Conservation (phyloP, 2,113 vertebrate species). For the Hucho hucho region DNA sequence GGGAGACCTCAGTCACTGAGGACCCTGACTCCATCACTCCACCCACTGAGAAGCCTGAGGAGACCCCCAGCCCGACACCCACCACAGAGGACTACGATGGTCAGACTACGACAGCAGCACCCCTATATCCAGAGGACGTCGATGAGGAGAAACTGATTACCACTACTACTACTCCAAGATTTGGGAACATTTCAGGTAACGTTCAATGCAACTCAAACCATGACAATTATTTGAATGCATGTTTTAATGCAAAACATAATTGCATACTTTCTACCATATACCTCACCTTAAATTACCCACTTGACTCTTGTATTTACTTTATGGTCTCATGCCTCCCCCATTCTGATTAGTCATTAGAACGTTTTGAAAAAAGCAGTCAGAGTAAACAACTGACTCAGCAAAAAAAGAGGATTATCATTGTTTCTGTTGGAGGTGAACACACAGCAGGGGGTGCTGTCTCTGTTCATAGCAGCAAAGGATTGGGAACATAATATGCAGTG, state of each 20-base stretch:
- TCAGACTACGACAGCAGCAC: slow-evolving; percentile 26
- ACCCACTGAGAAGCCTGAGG: slow-evolving; percentile 23
- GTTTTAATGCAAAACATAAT: not conserved
- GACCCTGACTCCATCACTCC: slow-evolving; percentile 14
- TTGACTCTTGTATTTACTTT: not conserved
- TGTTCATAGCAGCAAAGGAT: not conserved
- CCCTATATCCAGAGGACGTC: not conserved
- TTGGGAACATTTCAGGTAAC: slow-evolving; percentile 50
- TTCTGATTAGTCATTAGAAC: not conserved
- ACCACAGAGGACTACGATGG: slow-evolving; percentile 29
- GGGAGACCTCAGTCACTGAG: slow-evolving; percentile 30
- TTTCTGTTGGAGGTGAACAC: not conserved
- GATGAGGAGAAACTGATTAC: slow-evolving; percentile 11
- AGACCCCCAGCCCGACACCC: not conserved
- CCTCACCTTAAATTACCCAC: not conserved
- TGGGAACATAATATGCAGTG: too few species aligned
- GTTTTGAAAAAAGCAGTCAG: not conserved
- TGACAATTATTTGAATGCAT: not conserved
- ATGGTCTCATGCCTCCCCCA: not conserved
- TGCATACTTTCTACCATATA: not conserved
- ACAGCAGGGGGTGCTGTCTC: slow-evolving; percentile 8
- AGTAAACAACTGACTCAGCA: slow-evolving; percentile 4
- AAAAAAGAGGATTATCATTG: slow-evolving; percentile 3
- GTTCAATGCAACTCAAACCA: not conserved
- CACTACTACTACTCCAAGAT: slow-evolving; percentile 51